Base-by-base conservation (phyloP, 2,888 invertebrate genomes). In the Pandemis heparana region DNA sequence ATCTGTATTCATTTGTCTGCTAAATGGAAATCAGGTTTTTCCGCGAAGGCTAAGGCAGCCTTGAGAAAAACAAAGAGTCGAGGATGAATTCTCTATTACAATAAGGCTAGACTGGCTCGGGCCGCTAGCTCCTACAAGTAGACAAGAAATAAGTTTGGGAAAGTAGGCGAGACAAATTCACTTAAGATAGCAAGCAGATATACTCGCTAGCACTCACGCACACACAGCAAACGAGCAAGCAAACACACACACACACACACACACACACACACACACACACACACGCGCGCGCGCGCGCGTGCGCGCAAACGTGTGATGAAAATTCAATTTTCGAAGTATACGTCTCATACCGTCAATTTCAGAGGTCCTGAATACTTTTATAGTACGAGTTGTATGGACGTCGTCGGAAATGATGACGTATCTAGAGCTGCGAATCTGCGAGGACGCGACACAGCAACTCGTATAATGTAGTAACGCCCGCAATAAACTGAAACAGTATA, bases 21-120 rank as follows among this genome's bases (percentile, higher is more conserved):
- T 23, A 64, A 72, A 75, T 75, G 75, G 67, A 75, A 71, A 71
- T 75, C 43, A 10, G 71, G 38, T 75, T 75, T 63, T 64, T 75
- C 16, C 18, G 63, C 59, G 32, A 67, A 59, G 62, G 60, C 56
- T 56, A 23, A 23, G 56, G 12, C 23, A 18, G 18, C n/a, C 68
- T 53, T 59, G 68, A 12, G 53, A 43, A 63, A 69, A 68, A 71
- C 61, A 67, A 64, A 59, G 68, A 59, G 59, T 59, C 48, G 18
- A 12, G 59, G 48, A 43, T 63, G 63, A 64, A 64, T 73, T 64
- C 63, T 56, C 63, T 73, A 59, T 73, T 23, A 63, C n/a, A 46
- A 46, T 43, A 41, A 32, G 46, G 5, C 23, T 63, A 63, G 43
- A 43, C 46, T 46, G 3, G 5, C 23, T 62, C 12, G 9, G 14